Evolutionary conservation across 2,888 invertebrate species (phyloP).

Genomic region (Xestia xanthographa): DNA sequence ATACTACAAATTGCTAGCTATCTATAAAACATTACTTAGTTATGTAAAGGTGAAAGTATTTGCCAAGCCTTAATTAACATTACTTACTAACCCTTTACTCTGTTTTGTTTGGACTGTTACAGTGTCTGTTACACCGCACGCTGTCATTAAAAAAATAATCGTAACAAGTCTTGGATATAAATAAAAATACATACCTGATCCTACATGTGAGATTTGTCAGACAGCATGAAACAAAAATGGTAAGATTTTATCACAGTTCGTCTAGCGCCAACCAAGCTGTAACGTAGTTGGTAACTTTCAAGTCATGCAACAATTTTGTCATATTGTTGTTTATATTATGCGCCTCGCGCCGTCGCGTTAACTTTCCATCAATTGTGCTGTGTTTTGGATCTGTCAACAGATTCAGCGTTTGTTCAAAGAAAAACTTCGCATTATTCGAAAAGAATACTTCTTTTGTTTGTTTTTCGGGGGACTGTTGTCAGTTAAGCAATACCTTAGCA

Average conservation of each 20-base stretch:
- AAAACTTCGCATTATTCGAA: conserved; percentile 63
- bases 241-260: conserved; percentile 50
- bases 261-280: conserved; percentile 56
- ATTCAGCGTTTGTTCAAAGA: conserved; percentile 72
- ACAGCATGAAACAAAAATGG: conserved; percentile 82
- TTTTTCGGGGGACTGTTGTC: conserved; percentile 61
- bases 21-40: conserved; percentile 69
- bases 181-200: conserved; percentile 85
- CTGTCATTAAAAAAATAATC: conserved; percentile 48
- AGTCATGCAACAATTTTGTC: conserved; percentile 80
- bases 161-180: conserved; percentile 41
- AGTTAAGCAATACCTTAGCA: conserved; percentile 67
- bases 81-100: conserved; percentile 70
- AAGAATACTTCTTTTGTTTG: conserved; percentile 68
- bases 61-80: conserved; percentile 70
- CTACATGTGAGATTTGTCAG: conserved; percentile 70
- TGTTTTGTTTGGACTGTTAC: conserved; percentile 55
- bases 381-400: conserved; percentile 73
- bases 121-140: conserved; percentile 45
- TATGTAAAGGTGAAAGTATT: conserved; percentile 63
- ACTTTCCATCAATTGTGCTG: conserved; percentile 82
- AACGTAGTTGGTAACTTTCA: conserved; percentile 72
- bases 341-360: conserved; percentile 69
- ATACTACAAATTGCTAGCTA: conserved; percentile 73
- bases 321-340: conserved; percentile 79